Evolutionary conservation across 1,140 invertebrate genomes (phyloP).

Genomic region (Calliopsis andreniformis): DNA sequence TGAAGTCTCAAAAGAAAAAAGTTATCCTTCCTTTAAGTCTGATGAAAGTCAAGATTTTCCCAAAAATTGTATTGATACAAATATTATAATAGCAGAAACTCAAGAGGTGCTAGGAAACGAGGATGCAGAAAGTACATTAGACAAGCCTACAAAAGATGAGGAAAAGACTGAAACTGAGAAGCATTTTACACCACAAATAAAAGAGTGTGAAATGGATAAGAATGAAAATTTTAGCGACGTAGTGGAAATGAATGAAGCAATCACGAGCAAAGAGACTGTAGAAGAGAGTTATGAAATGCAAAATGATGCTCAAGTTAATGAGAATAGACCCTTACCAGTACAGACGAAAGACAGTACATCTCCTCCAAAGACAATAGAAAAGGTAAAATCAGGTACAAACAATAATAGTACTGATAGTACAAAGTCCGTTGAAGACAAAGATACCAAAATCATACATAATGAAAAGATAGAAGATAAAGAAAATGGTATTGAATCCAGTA

Average conservation of each 20-base stretch:
- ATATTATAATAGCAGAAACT: slow-evolving; percentile 58
- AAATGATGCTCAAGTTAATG: not conserved
- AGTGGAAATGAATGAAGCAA: not conserved
- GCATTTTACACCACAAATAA: not conserved
- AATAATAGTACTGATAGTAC: not conserved
- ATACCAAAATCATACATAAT: not conserved
- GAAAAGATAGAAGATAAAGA: slow-evolving; percentile 16
- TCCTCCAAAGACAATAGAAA: not conserved
- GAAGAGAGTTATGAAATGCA: not conserved
- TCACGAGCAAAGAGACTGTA: not conserved
- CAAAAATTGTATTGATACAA: not conserved
- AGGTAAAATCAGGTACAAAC: not conserved
- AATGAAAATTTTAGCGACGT: slow-evolving; percentile 55
- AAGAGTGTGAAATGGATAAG: slow-evolving; percentile 34
- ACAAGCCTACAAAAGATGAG: not conserved
- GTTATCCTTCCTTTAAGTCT: slow-evolving; percentile 28
- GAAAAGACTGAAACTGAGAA: not conserved
- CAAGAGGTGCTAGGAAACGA: slow-evolving; percentile 40
- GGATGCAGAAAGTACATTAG: not conserved
- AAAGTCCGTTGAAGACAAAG: not conserved
- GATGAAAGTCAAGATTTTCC: slow-evolving; percentile 33
- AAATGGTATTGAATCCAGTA: slow-evolving; percentile 9
- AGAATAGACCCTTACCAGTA: not conserved
- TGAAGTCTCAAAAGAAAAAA: slow-evolving; percentile 31
- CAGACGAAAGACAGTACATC: not conserved